phyloP scores from a whole-genome alignment of 2,797 vertebrate species.

The Acropternis orthonyx region DNA sequence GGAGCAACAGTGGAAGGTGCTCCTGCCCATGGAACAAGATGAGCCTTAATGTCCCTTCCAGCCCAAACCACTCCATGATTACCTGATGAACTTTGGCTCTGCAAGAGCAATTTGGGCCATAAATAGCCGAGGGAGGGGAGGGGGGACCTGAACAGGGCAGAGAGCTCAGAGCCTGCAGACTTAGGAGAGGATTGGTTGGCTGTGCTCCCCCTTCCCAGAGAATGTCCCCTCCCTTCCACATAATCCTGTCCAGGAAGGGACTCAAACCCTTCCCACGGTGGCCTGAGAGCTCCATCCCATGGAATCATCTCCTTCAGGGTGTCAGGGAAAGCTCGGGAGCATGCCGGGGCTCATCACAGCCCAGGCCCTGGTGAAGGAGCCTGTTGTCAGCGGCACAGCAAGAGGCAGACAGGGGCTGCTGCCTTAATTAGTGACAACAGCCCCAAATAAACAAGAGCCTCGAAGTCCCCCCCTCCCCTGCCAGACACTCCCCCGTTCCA shows the following conservation, averaged over 20 bases:
- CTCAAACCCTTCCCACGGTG: neutral
- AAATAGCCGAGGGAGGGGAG: fast-evolving
- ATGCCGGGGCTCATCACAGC: neutral
- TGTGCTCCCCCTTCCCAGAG: neutral
- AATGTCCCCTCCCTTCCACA: neutral
- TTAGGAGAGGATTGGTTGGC: neutral
- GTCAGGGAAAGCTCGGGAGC: neutral
- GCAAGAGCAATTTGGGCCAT: neutral
- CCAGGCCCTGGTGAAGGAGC: neutral
- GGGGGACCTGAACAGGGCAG: fast-evolving
- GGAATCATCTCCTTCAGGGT: neutral
- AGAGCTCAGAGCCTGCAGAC: neutral
- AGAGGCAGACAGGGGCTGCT: neutral
- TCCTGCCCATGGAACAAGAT: neutral
- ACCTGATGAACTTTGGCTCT: neutral
- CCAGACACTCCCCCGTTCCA: neutral
- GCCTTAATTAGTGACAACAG: slow-evolving; percentile 24
- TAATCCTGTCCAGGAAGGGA: neutral
- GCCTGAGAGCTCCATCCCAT: neutral
- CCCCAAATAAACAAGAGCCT: neutral
- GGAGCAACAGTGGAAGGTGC: neutral
- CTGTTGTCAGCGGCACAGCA: neutral
- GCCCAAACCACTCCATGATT: neutral
- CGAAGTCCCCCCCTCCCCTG: neutral
- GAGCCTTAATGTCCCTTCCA: neutral